Evolutionary conservation across 2,797 vertebrate genomes (phyloP), one percentile per base, ranked within the genome.

Genomic region (Danio choprae): DNA sequence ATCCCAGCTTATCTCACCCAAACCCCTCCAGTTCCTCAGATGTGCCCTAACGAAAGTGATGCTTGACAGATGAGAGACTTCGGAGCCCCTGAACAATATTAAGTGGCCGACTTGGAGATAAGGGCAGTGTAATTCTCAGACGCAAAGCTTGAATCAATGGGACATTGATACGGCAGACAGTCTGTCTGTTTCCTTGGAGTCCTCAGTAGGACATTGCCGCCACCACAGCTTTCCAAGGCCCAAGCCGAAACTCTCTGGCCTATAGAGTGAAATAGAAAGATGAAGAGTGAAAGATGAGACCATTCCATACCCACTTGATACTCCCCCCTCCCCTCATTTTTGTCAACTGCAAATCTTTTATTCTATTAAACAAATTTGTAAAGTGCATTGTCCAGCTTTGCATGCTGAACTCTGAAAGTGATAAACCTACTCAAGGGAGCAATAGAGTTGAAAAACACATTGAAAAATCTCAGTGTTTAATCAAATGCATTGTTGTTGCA

Each of bases 141-240:
- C 86, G 86, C 84, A 86, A 89, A 89, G 89, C 86, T 82, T 81
- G 86, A 90, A 93, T 94, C 92, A 90, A 90, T 92, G 89, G 83
- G 90, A 90, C 88, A 90, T 90, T 84, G 86, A 93, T 92, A 89
- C 80, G 71, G 84, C 88, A 89, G 88, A 87, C 89, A 83, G 89
- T 71, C 82, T 73, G 84, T 81, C 86, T 81, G 82, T 86, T 90
- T 89, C 85, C 83, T 83, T 44, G 74, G 87, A 87, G 86, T 80
- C 77, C n/a, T 41, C 59, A 65, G 67, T 74, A 63, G 83, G 85
- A 72, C 20, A 44, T 62, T 64, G 78, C 72, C 69, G 76, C 85
- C 77, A 86, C 65, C 55, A 18, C 70, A 71, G 82, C 73, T 63
- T 77, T 77, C 77, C 70, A 13, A 40, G 29, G 29, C 44, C 59